Conservation (phyloP, 2,888 invertebrate genomes). For the Sinopyrophorus schimmeli region DNA sequence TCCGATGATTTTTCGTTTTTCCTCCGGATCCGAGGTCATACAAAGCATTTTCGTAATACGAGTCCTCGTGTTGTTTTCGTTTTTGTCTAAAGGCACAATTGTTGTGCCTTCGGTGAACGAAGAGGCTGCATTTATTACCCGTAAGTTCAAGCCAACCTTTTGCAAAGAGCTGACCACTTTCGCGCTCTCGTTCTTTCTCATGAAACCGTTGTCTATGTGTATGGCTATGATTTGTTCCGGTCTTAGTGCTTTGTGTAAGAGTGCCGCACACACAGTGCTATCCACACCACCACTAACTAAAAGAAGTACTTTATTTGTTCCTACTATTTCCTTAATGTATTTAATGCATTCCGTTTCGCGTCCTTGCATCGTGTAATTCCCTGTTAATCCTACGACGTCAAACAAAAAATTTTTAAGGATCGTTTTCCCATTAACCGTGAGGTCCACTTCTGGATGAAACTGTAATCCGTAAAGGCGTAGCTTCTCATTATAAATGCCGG, state of each 20-base stretch:
- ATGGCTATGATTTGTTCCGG: slow-evolving; percentile 93
- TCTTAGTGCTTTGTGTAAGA: slow-evolving; percentile 86
- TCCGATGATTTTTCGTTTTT: slow-evolving; percentile 97
- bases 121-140: slow-evolving; percentile 72
- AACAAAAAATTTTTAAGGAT: slow-evolving; percentile 96
- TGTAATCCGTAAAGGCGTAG: slow-evolving; percentile 92
- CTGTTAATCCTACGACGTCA: slow-evolving; percentile 84
- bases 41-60: slow-evolving; percentile 82
- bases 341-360: slow-evolving; percentile 90
- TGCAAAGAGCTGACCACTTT: slow-evolving; percentile 83
- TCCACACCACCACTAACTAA: slow-evolving; percentile 98
- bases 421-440: slow-evolving; percentile 85
- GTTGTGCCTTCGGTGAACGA: slow-evolving; percentile 83
- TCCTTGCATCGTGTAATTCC: slow-evolving; percentile 84
- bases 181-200: slow-evolving; percentile 93
- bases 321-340: slow-evolving; percentile 87
- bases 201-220: slow-evolving; percentile 98
- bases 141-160: slow-evolving; percentile 76
- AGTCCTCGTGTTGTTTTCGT: slow-evolving; percentile 60
- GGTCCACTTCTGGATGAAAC: slow-evolving; percentile 98
- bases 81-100: slow-evolving; percentile 64
- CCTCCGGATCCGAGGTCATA: slow-evolving; percentile 89
- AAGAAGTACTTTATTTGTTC: slow-evolving; percentile 86
- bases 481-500: slow-evolving; percentile 91
- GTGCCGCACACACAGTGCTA: slow-evolving; percentile 98